A percentile compares a stretch with the other conserved stretches of the same genome.
These are phyloP conservation scores for Darwinula stevensoni DNA, from an alignment of 2,888 invertebrate species.

Conservation along the genomic window DNA sequence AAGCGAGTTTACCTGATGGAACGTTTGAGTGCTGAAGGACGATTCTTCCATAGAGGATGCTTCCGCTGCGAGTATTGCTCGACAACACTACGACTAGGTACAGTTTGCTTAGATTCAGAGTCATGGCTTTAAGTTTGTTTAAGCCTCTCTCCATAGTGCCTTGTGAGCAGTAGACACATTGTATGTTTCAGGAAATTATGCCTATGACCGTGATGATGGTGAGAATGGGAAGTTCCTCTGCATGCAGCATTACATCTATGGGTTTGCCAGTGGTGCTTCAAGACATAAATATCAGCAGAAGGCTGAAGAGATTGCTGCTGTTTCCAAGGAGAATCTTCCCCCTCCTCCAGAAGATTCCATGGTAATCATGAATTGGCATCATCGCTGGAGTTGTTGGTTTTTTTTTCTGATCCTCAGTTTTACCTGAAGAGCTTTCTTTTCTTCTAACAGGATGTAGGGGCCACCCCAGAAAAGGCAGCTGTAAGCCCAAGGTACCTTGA, in stretches of 20 bases:
- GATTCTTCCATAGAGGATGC: slow-evolving; percentile 70
- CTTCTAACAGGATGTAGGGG: too few species aligned
- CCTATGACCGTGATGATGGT: slow-evolving; percentile 32
- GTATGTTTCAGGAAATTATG: slow-evolving; percentile 27
- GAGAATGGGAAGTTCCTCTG: slow-evolving; percentile 34
- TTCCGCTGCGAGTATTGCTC: slow-evolving; percentile 81
- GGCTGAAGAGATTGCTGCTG: slow-evolving; percentile 5
- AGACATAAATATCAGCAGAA: slow-evolving; percentile 12
- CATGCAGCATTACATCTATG: slow-evolving; percentile 14
- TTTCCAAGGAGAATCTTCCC: slow-evolving; percentile 1
- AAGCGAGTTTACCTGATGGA: slow-evolving; percentile 82
- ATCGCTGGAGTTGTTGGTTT: slow-evolving; percentile 1
- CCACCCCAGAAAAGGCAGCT: not conserved
- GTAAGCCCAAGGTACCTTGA: not conserved
- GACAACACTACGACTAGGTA: slow-evolving; percentile 46
- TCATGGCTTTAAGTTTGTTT: too few species aligned
- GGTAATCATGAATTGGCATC: slow-evolving; percentile 3
- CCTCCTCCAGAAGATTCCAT: too few species aligned
- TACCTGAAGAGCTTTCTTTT: too few species aligned
- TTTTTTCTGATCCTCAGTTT: slow-evolving; percentile 4
- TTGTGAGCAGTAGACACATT: too few species aligned
- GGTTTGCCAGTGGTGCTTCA: not conserved
- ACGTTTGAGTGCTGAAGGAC: slow-evolving; percentile 56
- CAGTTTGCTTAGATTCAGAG: too few species aligned
- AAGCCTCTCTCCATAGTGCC: too few species aligned